phyloP scores from a whole-genome alignment of 1,140 invertebrate species.

The Zeugodacus cucurbitae region DNA sequence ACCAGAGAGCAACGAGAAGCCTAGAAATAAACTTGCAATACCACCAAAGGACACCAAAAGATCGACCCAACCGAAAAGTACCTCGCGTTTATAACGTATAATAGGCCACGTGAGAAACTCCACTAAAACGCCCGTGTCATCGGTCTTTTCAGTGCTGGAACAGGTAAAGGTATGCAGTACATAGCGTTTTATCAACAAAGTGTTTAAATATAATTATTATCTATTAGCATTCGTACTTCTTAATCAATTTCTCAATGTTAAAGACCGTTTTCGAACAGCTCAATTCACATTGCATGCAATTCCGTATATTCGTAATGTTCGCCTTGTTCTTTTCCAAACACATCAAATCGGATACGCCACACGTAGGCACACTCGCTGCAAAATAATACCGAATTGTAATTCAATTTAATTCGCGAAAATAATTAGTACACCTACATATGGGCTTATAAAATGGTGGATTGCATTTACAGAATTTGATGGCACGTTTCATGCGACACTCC shows the following conservation, averaged over 20 bases:
- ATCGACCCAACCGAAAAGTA: slow-evolving; percentile 82
- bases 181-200: background rate
- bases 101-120: slow-evolving; percentile 79
- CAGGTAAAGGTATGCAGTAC: background rate
- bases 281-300: slow-evolving; percentile 73
- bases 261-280: slow-evolving; percentile 78
- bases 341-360: slow-evolving; percentile 69
- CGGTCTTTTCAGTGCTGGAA: slow-evolving; percentile 51
- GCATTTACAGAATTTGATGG: slow-evolving; percentile 72
- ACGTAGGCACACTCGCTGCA: slow-evolving; percentile 65
- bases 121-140: slow-evolving; percentile 55
- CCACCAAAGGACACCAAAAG: slow-evolving; percentile 72
- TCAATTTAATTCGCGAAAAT: background rate
- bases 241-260: slow-evolving; percentile 77
- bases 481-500: slow-evolving; percentile 74
- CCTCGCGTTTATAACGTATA: slow-evolving; percentile 78
- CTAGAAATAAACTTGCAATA: slow-evolving; percentile 80
- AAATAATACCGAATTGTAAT: background rate
- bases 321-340: slow-evolving; percentile 70
- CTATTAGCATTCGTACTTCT: slow-evolving; percentile 66
- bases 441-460: slow-evolving; percentile 75
- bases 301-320: slow-evolving; percentile 71
- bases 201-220: background rate
- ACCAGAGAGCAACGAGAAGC: slow-evolving; percentile 78
- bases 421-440: slow-evolving; percentile 60